phyloP scores from a whole-genome alignment of 2,797 vertebrate species.

The Pagetopsis macropterus region DNA sequence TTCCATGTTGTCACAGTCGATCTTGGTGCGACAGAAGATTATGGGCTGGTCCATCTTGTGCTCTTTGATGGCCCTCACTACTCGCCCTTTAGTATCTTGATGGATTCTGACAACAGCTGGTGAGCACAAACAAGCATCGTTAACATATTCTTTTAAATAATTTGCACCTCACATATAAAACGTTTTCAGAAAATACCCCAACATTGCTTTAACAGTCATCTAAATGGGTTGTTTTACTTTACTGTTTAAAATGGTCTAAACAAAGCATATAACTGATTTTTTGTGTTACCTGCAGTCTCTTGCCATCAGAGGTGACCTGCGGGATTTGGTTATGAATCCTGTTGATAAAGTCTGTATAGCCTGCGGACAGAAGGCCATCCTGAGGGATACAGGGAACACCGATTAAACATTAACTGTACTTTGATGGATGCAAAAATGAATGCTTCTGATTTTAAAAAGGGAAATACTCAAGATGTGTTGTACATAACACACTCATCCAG shows the following conservation, averaged over 20 bases:
- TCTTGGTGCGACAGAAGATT: slow-evolving; percentile 97
- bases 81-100: slow-evolving; percentile 97
- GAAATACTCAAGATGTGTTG: neutral
- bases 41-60: slow-evolving; percentile 99
- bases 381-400: slow-evolving; percentile 57
- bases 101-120: slow-evolving; percentile 94
- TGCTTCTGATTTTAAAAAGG: neutral
- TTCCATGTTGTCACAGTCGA: slow-evolving; percentile 99
- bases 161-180: neutral
- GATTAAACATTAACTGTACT: neutral
- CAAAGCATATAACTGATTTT: no score
- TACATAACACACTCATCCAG: slow-evolving; percentile 98
- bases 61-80: slow-evolving; percentile 93
- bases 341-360: slow-evolving; percentile 97
- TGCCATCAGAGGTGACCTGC: slow-evolving; percentile 96
- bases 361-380: slow-evolving; percentile 95
- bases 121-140: neutral
- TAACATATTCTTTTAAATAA: neutral
- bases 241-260: neutral
- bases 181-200: neutral
- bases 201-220: neutral
- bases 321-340: slow-evolving; percentile 95
- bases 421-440: neutral
- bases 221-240: neutral
- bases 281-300: slow-evolving; percentile 91